Evolutionary conservation across 2,888 invertebrate species (phyloP).

Genomic region (Melanotus villosus): DNA sequence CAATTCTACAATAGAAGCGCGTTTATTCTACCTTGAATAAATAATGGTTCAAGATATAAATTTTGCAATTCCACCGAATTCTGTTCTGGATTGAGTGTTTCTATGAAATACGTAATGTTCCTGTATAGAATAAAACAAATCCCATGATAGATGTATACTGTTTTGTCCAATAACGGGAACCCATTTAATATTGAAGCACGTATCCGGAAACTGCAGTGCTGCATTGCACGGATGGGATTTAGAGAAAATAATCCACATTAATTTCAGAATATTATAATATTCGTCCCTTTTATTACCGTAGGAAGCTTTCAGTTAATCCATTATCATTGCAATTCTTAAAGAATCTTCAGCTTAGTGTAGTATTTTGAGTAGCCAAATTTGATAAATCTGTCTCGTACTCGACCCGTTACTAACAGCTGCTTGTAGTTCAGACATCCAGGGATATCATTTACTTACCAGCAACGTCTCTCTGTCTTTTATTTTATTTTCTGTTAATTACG

Average conservation of each 20-base stretch:
- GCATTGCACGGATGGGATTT: background rate
- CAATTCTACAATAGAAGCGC: background rate
- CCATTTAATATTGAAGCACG: constrained; percentile 3
- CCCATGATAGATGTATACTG: constrained; percentile 4
- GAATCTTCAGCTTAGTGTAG: too few species aligned
- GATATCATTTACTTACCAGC: too few species aligned
- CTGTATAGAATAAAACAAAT: constrained; percentile 12
- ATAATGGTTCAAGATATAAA: background rate
- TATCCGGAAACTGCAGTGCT: background rate
- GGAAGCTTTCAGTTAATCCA: too few species aligned
- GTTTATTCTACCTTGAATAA: constrained; percentile 5
- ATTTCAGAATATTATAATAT: background rate
- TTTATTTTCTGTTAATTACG: too few species aligned
- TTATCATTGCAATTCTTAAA: too few species aligned
- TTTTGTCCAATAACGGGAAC: constrained; percentile 4
- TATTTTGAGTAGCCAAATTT: too few species aligned
- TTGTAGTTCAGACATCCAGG: too few species aligned
- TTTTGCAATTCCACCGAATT: background rate
- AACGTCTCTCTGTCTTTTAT: too few species aligned
- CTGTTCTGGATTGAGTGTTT: background rate
- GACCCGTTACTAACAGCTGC: too few species aligned
- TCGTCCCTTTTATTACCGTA: too few species aligned
- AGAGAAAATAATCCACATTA: background rate
- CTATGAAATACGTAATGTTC: background rate
- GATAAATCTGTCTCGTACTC: too few species aligned